A percentile compares a stretch with the other conserved stretches of the same genome.
phyloP scores from a whole-genome alignment of 2,797 vertebrate species.

The Sibirionetta formosa region DNA sequence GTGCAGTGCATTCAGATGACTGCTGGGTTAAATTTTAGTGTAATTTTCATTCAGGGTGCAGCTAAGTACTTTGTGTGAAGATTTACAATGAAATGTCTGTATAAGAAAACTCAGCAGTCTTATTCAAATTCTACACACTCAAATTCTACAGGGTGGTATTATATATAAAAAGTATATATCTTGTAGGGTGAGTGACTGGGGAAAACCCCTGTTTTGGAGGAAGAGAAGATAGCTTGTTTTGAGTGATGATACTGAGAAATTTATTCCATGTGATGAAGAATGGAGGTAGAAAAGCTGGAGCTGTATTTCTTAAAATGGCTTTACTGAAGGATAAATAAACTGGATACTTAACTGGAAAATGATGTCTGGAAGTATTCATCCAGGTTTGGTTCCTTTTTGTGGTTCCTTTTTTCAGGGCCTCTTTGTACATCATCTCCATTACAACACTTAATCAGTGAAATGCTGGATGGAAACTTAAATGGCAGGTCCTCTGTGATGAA shows the following conservation, averaged over 20 bases:
- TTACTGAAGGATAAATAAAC: not conserved
- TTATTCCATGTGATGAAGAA: not conserved
- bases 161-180: not conserved
- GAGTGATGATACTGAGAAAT: not conserved
- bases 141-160: not conserved
- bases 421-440: not conserved
- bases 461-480: not conserved
- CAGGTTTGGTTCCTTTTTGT: not conserved
- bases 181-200: not conserved
- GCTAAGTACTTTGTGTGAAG: not conserved
- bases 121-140: not conserved
- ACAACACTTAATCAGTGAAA: not conserved
- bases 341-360: not conserved
- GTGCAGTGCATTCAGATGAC: slow-evolving; percentile 2
- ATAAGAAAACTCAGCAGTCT: not conserved
- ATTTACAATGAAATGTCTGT: not conserved
- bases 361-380: not conserved
- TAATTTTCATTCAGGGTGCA: not conserved
- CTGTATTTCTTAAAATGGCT: not conserved
- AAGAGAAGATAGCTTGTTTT: not conserved
- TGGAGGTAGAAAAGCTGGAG: not conserved
- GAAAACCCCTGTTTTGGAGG: not conserved
- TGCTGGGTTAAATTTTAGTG: not conserved
- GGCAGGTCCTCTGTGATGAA: not conserved
- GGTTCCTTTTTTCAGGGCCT: not conserved